Evolutionary conservation across 1,140 invertebrate species (phyloP).

Genomic region (Stegodyphus mimosarum): DNA sequence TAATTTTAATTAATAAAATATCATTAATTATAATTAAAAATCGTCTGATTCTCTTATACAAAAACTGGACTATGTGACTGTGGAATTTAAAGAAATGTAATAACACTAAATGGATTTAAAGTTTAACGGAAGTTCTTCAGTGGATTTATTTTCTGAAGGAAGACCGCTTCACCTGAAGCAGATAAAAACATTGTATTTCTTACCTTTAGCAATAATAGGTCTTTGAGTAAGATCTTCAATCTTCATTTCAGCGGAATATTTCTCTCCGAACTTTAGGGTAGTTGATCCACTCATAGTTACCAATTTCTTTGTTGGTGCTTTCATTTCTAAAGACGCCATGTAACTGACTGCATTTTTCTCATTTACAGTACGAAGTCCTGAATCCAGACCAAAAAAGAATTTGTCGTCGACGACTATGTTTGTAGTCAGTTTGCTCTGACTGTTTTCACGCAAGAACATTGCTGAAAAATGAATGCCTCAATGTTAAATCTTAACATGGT

Average conservation of each 20-base stretch:
- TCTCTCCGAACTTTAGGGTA: constrained; percentile 17
- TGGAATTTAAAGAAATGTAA: too few relatives aligned
- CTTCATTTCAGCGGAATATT: constrained; percentile 33
- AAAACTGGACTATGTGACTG: too few relatives aligned
- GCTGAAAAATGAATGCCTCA: constrained; percentile 11
- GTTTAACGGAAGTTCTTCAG: too few relatives aligned
- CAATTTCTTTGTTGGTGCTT: constrained; percentile 12
- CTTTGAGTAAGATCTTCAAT: constrained; percentile 57
- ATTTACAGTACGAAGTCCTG: constrained; percentile 55
- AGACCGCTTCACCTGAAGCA: too few relatives aligned
- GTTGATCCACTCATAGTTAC: constrained; percentile 28
- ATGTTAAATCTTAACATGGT: neutral
- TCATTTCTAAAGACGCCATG: constrained; percentile 59
- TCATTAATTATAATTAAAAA: too few relatives aligned
- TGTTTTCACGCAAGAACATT: constrained; percentile 48
- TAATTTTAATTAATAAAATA: too few relatives aligned
- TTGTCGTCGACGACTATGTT: constrained; percentile 62
- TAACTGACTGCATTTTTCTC: constrained; percentile 60
- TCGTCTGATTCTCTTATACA: too few relatives aligned
- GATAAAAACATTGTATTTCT: neutral
- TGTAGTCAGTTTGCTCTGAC: constrained; percentile 59
- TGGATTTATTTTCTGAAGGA: too few relatives aligned
- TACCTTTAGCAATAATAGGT: constrained; percentile 59
- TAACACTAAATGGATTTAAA: too few relatives aligned
- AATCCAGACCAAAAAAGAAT: constrained; percentile 62